Base-by-base conservation (phyloP, 2,888 invertebrate genomes). In the Protodeltote pygarga region DNA sequence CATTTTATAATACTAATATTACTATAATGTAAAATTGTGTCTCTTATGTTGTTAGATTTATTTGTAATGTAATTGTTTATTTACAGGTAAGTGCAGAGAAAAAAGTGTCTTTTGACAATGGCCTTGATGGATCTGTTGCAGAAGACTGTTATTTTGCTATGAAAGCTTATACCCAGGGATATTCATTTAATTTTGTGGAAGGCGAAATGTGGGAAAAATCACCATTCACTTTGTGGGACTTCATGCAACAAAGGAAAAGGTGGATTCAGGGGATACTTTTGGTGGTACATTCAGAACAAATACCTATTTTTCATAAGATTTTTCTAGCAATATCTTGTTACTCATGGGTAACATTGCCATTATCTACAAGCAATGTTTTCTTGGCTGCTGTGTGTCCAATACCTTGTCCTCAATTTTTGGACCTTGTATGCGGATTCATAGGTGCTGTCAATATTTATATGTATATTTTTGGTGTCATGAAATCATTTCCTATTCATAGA, bases 121-220 rank as follows among this genome's bases (percentile, higher is more conserved):
- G 99, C 9, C 93, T 97, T 55, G 98, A 98, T 85, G 98, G 99
- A 11, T 98, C 98, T 0, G 97, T 99, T n/a, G 98, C 99, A 11
- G 99, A 99, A 87, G 99, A 99, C 84, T 98, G 98, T 79, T 99
- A 95, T 85, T 99, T 99, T 87, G 98, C 98, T 11, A 98, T 99
- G 98, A 95, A 97, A 61, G 98, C 98, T 2, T 97, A 95, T 84
- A 94, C 95, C 55, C 94, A 97, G 83, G 98, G 98, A 15, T 98
- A 96, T 82, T 94, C 96, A 11, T 99, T 99, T 85, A 97, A 98
- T 82, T 99, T 98, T 87, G 95, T 99, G 62, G 98, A 99, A 83
- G 98, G 99, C 33, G 99, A 99, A 91, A 98, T 99, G 98, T 98
- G 98, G 96, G 99, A 99, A 83, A 98, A 99, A 81, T 98, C 98